Evolutionary conservation across 2,797 vertebrate species (phyloP).

Genomic region (Steatocranus sp.): DNA sequence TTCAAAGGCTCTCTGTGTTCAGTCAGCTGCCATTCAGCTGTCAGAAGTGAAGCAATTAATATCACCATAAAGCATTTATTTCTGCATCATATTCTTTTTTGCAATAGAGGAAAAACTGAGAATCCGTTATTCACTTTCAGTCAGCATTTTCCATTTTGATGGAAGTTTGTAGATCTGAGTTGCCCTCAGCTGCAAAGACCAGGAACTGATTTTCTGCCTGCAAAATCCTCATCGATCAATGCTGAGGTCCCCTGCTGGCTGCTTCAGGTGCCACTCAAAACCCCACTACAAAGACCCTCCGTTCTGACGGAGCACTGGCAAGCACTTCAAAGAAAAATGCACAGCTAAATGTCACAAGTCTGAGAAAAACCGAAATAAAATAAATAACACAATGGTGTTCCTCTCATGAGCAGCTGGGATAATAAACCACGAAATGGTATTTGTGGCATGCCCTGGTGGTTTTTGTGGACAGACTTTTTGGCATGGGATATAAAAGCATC

Average conservation of each 20-base stretch:
- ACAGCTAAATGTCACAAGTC: constrained; percentile 37
- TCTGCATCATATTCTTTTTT: background rate
- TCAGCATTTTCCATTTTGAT: background rate
- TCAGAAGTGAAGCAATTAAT: background rate
- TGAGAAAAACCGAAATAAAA: constrained; percentile 48
- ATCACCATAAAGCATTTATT: background rate
- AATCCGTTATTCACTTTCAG: background rate
- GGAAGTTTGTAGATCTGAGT: background rate
- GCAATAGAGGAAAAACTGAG: background rate
- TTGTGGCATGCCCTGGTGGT: background rate
- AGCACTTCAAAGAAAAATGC: constrained; percentile 57
- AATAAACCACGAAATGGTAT: constrained; percentile 54
- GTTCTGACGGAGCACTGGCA: constrained; percentile 3
- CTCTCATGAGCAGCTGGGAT: constrained; percentile 63
- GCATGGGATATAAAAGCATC: background rate
- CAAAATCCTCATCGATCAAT: constrained; percentile 14
- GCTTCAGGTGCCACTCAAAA: constrained; percentile 53
- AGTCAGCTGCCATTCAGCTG: background rate
- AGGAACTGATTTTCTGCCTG: background rate
- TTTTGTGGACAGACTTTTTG: background rate
- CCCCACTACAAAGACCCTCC: constrained; percentile 40
- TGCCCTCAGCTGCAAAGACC: background rate
- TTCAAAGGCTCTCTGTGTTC: constrained; percentile 10
- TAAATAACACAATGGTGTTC: constrained; percentile 40
- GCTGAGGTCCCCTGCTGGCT: constrained; percentile 13